phyloP scores from a whole-genome alignment of 2,888 invertebrate genomes.

The Peribatodes rhomboidaria region DNA sequence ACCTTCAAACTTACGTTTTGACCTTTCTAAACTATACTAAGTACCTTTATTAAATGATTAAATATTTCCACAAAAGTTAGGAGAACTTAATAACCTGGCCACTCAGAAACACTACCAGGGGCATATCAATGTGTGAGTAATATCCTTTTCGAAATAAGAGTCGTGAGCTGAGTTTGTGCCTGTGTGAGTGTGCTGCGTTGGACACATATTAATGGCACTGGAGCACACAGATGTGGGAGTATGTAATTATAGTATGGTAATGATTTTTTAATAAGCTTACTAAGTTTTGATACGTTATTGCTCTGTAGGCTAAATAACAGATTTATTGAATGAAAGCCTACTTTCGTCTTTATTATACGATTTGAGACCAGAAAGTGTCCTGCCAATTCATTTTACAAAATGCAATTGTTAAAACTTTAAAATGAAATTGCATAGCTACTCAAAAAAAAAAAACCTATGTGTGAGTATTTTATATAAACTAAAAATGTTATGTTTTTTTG shows the following conservation, averaged over 20 bases:
- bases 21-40: no score
- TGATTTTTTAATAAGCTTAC: conserved; percentile 82
- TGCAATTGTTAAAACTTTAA: no score
- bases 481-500: no score
- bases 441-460: no score
- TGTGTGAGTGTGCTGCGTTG: conserved; percentile 65
- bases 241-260: conserved; percentile 82
- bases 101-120: conserved; percentile 57
- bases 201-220: conserved; percentile 82
- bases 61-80: conserved; percentile 23
- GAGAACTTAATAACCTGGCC: conserved; percentile 56
- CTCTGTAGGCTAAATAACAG: not conserved
- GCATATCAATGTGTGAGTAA: conserved; percentile 58
- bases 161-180: conserved; percentile 50
- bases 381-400: no score
- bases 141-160: conserved; percentile 58
- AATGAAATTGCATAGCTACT: no score
- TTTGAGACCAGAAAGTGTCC: no score
- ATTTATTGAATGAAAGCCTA: not conserved
- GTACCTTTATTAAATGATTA: no score
- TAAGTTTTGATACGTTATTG: conserved; percentile 51
- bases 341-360: not conserved
- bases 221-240: conserved; percentile 75
- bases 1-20: no score
- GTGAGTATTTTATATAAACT: no score